Conservation (phyloP, 23 tunicate species). For the Ciona savignyi region DNA sequence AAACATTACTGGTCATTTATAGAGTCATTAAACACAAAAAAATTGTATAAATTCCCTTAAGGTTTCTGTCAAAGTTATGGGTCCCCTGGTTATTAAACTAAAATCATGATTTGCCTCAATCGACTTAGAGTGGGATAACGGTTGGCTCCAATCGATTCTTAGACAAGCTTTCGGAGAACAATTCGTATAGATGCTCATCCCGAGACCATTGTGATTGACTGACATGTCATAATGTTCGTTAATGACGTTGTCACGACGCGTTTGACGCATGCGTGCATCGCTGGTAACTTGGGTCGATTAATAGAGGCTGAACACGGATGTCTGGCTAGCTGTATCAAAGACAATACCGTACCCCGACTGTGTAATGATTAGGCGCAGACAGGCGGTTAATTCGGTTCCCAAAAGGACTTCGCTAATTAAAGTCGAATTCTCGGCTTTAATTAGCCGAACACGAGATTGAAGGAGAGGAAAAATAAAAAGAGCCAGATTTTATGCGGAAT, state of each 20-base stretch:
- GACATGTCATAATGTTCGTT: conserved; percentile 1
- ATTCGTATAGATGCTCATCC: background rate
- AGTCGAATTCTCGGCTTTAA: background rate
- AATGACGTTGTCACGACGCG: conserved; percentile 6
- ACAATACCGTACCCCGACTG: background rate
- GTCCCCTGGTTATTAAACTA: too few species aligned
- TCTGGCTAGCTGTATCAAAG: background rate
- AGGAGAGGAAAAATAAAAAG: background rate
- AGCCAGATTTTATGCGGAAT: background rate
- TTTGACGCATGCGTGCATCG: conserved; percentile 22
- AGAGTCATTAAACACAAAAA: too few species aligned
- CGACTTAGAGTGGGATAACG: too few species aligned
- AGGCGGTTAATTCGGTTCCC: conserved; percentile 2
- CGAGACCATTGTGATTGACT: background rate
- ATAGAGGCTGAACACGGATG: conserved; percentile 8
- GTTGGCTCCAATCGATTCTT: too few species aligned
- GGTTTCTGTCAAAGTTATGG: too few species aligned
- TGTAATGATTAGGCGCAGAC: conserved; percentile 2
- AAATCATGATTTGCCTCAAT: too few species aligned
- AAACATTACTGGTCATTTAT: too few species aligned
- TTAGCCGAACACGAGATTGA: background rate
- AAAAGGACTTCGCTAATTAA: background rate
- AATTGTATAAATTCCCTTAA: too few species aligned
- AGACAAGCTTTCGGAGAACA: background rate
- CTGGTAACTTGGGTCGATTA: background rate